Conservation (phyloP, 1,140 invertebrate species). For the Drosophila suzukii region DNA sequence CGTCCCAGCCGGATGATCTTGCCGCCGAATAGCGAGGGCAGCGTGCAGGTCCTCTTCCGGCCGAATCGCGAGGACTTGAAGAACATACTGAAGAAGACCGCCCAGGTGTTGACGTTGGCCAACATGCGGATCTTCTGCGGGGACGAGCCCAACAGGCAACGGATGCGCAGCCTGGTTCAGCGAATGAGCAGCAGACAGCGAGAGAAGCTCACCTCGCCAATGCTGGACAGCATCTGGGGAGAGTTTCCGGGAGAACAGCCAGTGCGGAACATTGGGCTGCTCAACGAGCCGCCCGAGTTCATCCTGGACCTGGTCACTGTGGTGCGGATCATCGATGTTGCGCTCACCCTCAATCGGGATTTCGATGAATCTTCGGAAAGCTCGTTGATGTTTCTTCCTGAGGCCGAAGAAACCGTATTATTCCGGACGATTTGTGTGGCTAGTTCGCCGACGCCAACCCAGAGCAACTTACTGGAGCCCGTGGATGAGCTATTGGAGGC, state of each 20-base stretch:
- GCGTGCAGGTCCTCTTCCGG: slow-evolving; percentile 62
- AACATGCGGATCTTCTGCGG: slow-evolving; percentile 81
- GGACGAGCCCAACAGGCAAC: slow-evolving; percentile 78
- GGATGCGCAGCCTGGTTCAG: slow-evolving; percentile 68
- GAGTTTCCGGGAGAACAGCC: slow-evolving; percentile 59
- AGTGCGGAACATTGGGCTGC: slow-evolving; percentile 51
- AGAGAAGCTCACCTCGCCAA: slow-evolving; percentile 60
- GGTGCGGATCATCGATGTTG: slow-evolving; percentile 78
- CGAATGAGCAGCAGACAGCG: slow-evolving; percentile 66
- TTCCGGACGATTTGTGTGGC: slow-evolving; percentile 74
- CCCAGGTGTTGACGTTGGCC: slow-evolving; percentile 71
- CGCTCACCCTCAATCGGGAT: slow-evolving; percentile 73
- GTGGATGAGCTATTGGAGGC: slow-evolving; percentile 67
- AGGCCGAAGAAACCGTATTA: slow-evolving; percentile 76
- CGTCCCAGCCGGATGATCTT: slow-evolving; percentile 62
- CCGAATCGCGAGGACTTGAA: slow-evolving; percentile 80
- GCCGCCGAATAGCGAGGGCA: slow-evolving; percentile 52
- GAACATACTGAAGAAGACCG: slow-evolving; percentile 73
- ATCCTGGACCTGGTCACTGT: slow-evolving; percentile 70
- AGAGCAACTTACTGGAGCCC: slow-evolving; percentile 61
- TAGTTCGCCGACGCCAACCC: slow-evolving; percentile 70
- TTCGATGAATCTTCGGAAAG: slow-evolving; percentile 75
- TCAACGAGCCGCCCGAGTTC: slow-evolving; percentile 72
- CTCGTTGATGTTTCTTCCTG: slow-evolving; percentile 66
- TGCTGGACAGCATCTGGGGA: slow-evolving; percentile 68